Evolutionary conservation across 1,140 invertebrate species (phyloP), one percentile per base, ranked within the genome.

Genomic region (Nasonia longicornis): DNA sequence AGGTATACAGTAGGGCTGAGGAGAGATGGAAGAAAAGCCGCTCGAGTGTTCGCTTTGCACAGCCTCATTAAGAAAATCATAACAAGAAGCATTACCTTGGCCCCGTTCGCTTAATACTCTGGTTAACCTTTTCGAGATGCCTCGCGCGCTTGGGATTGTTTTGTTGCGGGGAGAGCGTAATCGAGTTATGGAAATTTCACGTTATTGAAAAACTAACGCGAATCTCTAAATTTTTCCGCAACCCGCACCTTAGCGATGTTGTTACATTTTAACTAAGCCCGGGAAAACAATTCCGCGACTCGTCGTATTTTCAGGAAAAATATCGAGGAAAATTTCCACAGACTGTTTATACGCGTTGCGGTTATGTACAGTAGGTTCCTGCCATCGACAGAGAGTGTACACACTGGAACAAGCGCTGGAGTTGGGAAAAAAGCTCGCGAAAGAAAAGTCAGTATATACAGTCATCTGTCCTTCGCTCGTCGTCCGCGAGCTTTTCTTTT

Each of bases 11-110:
- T 20, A 52, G 14, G 3, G 12, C 14, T 35, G 4, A 35, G 7
- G 38, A 72, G 31, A n/a, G 35, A 42, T 48, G 71, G n/a, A 38
- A 2, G 52, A 38, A 58, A 58, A 75, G 52, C 48, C 11, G 52
- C 26, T 29, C 48, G 26, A 20, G 35, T 38, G n/a, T 22, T 20
- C 73, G 66, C 16, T 6, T 16, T 42, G 7, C 31, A 7, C 26
- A n/a, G 64, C 26, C 42, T 78, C 67, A 70, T 77, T 69, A 70
- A 78, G 26, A 16, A 78, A 78, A 78, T 58, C 42, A 58, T 71
- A 67, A 71, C 66, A 71, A 78, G 67, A 12, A 22, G 26, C 12
- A 58, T 52, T n/a, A 71, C 45, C 64, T 70, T 42, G 35, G 69
- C 29, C 58, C n/a, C 35, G n/a, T 66, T 67, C n/a, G 74, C 35